phyloP scores from a whole-genome alignment of 2,888 invertebrate genomes.

The Anoplius nigerrimus region DNA sequence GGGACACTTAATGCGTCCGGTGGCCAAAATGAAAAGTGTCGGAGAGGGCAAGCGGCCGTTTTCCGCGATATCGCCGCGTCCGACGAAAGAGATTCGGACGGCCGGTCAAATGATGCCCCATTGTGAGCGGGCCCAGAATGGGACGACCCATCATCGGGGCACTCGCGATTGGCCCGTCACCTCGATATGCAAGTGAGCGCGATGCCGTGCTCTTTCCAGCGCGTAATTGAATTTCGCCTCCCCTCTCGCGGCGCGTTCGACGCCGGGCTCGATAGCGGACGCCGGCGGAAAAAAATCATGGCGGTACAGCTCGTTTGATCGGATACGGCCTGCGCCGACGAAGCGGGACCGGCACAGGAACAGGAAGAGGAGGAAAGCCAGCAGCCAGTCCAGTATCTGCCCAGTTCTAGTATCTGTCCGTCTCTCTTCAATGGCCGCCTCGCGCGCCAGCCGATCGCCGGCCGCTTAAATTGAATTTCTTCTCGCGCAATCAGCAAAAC shows the following conservation, averaged over 20 bases:
- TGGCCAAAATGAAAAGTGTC: too few species aligned
- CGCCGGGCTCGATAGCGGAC: not conserved
- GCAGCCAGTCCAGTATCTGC: not conserved
- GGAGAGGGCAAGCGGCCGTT: too few species aligned
- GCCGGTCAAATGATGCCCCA: not conserved
- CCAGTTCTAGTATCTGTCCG: not conserved
- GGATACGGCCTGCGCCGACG: not conserved
- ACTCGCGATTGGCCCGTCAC: too few species aligned
- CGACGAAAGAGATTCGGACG: too few species aligned
- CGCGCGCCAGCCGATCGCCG: not conserved
- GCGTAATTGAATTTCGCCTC: constrained; percentile 15
- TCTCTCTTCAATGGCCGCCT: not conserved
- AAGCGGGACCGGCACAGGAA: too few species aligned
- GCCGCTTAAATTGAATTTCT: constrained; percentile 52
- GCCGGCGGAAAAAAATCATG: constrained; percentile 1
- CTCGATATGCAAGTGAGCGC: too few species aligned
- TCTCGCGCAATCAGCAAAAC: constrained; percentile 47
- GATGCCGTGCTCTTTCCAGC: constrained; percentile 12
- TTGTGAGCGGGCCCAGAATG: not conserved
- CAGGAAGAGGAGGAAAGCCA: too few species aligned
- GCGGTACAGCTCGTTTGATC: not conserved
- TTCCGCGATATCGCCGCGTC: too few species aligned
- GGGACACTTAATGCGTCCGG: too few species aligned
- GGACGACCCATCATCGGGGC: too few species aligned
- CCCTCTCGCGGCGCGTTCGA: constrained; percentile 1